phyloP scores from a whole-genome alignment of 2,888 invertebrate genomes.

The Tinea pellionella region DNA sequence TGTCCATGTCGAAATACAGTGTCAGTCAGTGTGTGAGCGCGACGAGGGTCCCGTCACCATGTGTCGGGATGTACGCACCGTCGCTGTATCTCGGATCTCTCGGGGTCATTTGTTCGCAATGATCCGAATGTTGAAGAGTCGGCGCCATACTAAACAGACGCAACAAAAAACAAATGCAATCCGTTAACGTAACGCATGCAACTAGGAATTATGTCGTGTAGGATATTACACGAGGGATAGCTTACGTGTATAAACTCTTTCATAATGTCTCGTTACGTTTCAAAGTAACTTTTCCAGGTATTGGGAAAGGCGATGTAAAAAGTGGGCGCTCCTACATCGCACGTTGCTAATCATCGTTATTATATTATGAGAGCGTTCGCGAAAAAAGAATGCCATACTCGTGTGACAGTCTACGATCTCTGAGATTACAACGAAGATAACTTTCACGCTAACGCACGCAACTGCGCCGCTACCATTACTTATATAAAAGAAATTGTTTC shows the following conservation, averaged over 20 bases:
- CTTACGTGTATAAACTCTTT: conserved; percentile 45
- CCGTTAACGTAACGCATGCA: conserved; percentile 19
- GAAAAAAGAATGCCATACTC: conserved; percentile 40
- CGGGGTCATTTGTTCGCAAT: conserved; percentile 35
- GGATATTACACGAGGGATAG: conserved; percentile 42
- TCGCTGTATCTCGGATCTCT: conserved; percentile 39
- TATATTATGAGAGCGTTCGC: conserved; percentile 28
- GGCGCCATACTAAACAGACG: conserved; percentile 25
- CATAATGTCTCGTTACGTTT: conserved; percentile 63
- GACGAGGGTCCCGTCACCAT: not conserved
- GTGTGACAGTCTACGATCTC: conserved; percentile 30
- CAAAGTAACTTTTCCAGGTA: conserved; percentile 51
- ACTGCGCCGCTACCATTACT: not conserved
- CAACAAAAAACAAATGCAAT: conserved; percentile 9
- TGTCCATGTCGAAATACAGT: conserved; percentile 36
- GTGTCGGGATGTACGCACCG: conserved; percentile 10
- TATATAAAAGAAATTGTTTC: conserved; percentile 11
- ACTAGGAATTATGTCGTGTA: conserved; percentile 38
- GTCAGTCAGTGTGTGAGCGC: not conserved
- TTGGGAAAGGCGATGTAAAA: conserved; percentile 50
- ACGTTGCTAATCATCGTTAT: conserved; percentile 49
- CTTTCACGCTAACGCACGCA: conserved; percentile 38
- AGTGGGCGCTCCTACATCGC: conserved; percentile 58
- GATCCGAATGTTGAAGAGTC: conserved; percentile 23
- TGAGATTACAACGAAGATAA: conserved; percentile 30